These are phyloP conservation scores for Glaucomys volans DNA, from an alignment of 2,113 vertebrate species.

Conservation along the genomic window DNA sequence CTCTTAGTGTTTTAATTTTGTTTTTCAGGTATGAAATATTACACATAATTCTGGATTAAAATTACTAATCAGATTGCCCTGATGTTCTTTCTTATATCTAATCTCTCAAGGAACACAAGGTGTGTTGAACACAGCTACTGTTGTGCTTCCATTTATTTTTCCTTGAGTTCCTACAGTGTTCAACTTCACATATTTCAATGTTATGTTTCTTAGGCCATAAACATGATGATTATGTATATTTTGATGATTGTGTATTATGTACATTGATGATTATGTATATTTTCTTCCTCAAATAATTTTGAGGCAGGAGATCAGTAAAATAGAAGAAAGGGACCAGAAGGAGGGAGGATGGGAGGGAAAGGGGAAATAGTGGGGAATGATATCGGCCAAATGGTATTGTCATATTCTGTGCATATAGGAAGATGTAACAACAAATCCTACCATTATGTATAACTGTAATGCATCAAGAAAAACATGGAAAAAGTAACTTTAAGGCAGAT, in stretches of 20 bases:
- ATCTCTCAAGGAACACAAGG: background rate
- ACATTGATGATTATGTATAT: background rate
- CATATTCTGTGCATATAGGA: too few species aligned
- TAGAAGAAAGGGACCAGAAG: too few species aligned
- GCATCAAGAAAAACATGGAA: too few species aligned
- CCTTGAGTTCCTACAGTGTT: background rate
- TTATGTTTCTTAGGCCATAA: background rate
- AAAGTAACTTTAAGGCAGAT: background rate
- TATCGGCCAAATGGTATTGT: too few species aligned
- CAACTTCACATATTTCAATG: background rate
- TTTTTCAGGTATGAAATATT: background rate
- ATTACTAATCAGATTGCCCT: background rate
- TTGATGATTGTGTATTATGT: background rate
- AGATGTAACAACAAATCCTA: too few species aligned
- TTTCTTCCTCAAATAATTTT: background rate
- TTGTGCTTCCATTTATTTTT: background rate
- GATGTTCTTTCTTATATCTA: background rate
- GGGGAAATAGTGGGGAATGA: too few species aligned
- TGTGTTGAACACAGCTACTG: background rate
- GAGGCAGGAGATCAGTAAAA: background rate
- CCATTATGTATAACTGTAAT: too few species aligned
- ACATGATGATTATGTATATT: background rate
- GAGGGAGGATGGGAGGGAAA: too few species aligned
- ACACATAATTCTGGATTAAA: background rate
- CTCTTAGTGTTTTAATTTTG: background rate